Evolutionary conservation across 2,797 vertebrate species (phyloP).

Genomic region (Knipowitschia caucasica): DNA sequence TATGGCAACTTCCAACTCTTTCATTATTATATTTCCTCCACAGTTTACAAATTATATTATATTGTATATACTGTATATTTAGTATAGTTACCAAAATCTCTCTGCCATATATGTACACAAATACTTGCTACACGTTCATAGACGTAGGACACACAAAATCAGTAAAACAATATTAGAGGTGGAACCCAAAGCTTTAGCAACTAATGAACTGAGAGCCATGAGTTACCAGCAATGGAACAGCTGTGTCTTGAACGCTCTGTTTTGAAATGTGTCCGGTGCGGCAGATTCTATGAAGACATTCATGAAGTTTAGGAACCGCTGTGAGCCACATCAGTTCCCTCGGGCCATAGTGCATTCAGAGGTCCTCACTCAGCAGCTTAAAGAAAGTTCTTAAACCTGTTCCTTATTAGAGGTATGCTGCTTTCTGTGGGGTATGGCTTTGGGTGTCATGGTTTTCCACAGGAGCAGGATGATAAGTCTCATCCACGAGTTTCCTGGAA

Average conservation of each 20-base stretch:
- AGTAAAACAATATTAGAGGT: conserved; percentile 2
- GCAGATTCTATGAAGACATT: conserved; percentile 4
- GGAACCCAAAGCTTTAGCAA: conserved; percentile 4
- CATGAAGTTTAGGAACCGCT: not conserved
- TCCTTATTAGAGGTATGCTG: not conserved
- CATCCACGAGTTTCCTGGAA: not conserved
- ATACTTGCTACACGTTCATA: conserved; percentile 8
- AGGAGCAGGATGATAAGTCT: not conserved
- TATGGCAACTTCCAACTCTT: conserved; percentile 22
- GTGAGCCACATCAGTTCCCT: not conserved
- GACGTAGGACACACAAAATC: conserved; percentile 7
- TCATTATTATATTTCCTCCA: not conserved
- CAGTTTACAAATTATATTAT: conserved; percentile 1
- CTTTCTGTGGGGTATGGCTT: conserved; percentile 3
- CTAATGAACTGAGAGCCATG: not conserved
- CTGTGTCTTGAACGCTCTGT: not conserved
- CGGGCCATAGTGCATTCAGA: not conserved
- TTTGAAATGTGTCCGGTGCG: not conserved
- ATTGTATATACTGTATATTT: not conserved
- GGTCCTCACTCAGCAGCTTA: not conserved
- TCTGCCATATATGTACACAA: not conserved
- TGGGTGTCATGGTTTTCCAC: not conserved
- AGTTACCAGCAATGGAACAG: no score
- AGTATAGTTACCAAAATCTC: conserved; percentile 7
- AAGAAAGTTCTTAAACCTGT: not conserved